Evolutionary conservation across 2,797 vertebrate species (phyloP).

Genomic region (Eleutherodactylus coqui): DNA sequence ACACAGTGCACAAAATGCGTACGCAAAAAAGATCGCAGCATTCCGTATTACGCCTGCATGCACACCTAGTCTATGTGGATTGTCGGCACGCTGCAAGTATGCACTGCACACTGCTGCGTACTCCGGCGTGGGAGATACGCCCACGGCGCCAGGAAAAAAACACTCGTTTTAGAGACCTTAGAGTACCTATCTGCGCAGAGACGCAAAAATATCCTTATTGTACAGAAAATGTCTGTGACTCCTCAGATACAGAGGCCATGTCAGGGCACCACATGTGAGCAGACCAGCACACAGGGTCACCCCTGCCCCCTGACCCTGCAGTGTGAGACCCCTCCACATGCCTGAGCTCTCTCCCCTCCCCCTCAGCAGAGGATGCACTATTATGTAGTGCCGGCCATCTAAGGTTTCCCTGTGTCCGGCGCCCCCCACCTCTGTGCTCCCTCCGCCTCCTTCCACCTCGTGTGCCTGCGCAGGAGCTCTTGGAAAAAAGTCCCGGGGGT

Average conservation of each 20-base stretch:
- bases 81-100: too few relatives aligned
- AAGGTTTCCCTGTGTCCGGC: slow-evolving; percentile 57
- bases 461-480: slow-evolving; percentile 57
- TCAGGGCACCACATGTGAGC: slow-evolving; percentile 15
- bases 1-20: too few relatives aligned
- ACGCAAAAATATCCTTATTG: not conserved
- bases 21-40: too few relatives aligned
- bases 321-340: slow-evolving; percentile 51
- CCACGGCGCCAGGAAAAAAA: too few relatives aligned
- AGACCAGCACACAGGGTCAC: not conserved
- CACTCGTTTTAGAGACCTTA: too few relatives aligned
- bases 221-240: too few relatives aligned
- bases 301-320: slow-evolving; percentile 22
- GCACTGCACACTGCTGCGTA: too few relatives aligned
- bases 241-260: slow-evolving; percentile 28
- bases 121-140: too few relatives aligned
- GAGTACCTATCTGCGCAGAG: too few relatives aligned
- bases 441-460: slow-evolving; percentile 44
- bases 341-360: slow-evolving; percentile 44
- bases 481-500: slow-evolving; percentile 65
- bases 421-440: slow-evolving; percentile 34
- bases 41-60: too few relatives aligned
- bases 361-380: slow-evolving; percentile 56
- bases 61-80: too few relatives aligned
- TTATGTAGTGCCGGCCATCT: slow-evolving; percentile 49